phyloP scores from a whole-genome alignment of 1,140 invertebrate genomes.

The Rhagoletis pomonella region DNA sequence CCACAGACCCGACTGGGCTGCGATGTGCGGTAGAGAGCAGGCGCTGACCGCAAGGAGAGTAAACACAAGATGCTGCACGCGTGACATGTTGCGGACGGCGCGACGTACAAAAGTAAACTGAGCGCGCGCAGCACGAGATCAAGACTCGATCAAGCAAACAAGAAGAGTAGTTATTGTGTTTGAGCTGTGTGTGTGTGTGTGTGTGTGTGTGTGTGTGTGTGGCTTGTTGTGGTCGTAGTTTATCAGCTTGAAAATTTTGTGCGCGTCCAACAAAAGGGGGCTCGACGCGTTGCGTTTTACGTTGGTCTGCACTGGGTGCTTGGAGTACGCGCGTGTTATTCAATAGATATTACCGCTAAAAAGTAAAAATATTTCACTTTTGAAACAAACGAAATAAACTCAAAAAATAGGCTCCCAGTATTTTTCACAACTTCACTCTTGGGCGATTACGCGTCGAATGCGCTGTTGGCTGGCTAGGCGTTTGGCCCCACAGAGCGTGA shows the following conservation, averaged over 20 bases:
- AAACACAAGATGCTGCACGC: not conserved
- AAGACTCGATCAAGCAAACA: no score
- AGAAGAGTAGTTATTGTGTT: no score
- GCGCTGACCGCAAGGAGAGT: not conserved
- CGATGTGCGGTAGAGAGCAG: no score
- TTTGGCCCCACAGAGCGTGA: not conserved
- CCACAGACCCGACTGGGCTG: not conserved
- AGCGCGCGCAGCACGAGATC: not conserved
- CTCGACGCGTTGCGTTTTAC: not conserved
- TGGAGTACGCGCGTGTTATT: not conserved
- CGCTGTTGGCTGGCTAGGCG: not conserved
- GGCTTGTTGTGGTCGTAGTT: not conserved
- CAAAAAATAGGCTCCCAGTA: not conserved
- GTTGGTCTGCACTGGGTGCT: not conserved
- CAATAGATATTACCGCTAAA: not conserved
- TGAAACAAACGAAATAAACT: no score
- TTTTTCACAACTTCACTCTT: constrained; percentile 22
- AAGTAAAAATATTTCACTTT: not conserved
- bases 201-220: not conserved
- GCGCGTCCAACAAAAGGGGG: constrained; percentile 1
- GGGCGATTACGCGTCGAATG: not conserved
- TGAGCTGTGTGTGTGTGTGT: not conserved
- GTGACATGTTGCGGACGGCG: not conserved
- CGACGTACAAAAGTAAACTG: constrained; percentile 17
- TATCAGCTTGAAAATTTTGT: not conserved